phyloP scores from a whole-genome alignment of 2,113 vertebrate genomes.

The Solea senegalensis region DNA sequence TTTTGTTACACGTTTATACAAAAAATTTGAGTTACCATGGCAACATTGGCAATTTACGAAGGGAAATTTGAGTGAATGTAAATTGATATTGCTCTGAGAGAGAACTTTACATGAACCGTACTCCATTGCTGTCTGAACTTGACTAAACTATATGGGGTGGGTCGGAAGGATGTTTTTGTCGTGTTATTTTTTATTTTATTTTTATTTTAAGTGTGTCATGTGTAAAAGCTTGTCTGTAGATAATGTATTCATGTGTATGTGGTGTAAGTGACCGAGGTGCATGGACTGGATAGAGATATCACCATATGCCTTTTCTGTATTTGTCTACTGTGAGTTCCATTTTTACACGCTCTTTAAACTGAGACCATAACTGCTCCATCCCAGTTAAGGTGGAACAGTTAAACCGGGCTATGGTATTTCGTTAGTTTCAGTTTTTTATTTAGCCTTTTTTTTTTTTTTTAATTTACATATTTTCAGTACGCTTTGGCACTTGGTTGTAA shows the following conservation, averaged over 20 bases:
- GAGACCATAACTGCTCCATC: conserved; percentile 64
- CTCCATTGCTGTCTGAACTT: conserved; percentile 39
- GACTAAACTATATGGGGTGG: conserved; percentile 18
- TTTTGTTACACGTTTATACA: conserved; percentile 75
- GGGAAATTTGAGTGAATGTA: conserved; percentile 65
- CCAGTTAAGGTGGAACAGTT: conserved; percentile 51
- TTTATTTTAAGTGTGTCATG: conserved; percentile 34
- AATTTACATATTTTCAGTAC: conserved; percentile 51
- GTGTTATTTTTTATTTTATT: background rate
- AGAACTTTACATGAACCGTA: conserved; percentile 27
- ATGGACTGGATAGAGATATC: conserved; percentile 53
- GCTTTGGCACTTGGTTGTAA: conserved; percentile 52
- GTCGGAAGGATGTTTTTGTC: conserved; percentile 1
- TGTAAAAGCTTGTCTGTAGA: conserved; percentile 60
- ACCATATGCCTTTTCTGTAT: conserved; percentile 68
- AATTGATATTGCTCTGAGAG: conserved; percentile 57
- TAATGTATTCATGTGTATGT: conserved; percentile 58
- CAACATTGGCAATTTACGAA: conserved; percentile 62
- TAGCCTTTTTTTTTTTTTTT: conserved; percentile 66
- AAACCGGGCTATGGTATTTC: conserved; percentile 25
- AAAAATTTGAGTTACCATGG: conserved; percentile 64
- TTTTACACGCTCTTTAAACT: conserved; percentile 52
- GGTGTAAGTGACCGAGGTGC: conserved; percentile 53
- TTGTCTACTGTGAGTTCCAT: conserved; percentile 56
- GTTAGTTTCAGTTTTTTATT: conserved; percentile 41